A percentile compares a stretch with the other conserved stretches of the same genome.
phyloP scores from a whole-genome alignment of 2,888 invertebrate species.

The Plebejus anna region DNA sequence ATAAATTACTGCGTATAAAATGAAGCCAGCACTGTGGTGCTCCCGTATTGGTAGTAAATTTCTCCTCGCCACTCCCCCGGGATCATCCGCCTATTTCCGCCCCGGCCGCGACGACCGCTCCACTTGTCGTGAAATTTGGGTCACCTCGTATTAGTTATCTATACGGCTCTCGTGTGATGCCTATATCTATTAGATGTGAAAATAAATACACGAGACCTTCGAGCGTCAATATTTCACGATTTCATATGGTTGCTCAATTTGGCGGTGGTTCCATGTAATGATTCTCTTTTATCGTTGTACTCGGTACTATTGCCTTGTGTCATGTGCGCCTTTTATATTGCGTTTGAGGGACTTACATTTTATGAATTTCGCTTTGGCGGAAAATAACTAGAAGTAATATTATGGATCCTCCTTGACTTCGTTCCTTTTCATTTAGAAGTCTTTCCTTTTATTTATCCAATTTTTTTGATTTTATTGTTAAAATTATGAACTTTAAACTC shows the following conservation, averaged over 20 bases:
- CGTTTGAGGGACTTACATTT: not conserved
- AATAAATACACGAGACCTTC: conserved; percentile 41
- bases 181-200: conserved; percentile 35
- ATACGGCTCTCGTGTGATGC: conserved; percentile 56
- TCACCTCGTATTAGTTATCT: conserved; percentile 64
- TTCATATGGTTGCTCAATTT: conserved; percentile 26
- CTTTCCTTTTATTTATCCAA: not conserved
- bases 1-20: conserved; percentile 28
- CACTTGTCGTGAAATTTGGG: conserved; percentile 66
- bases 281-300: conserved; percentile 12
- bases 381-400: not conserved
- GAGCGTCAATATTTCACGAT: conserved; percentile 27
- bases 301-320: conserved; percentile 6
- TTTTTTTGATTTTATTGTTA: too few species aligned
- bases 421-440: not conserved
- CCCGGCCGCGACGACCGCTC: conserved; percentile 47
- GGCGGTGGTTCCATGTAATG: conserved; percentile 21
- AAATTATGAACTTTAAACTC: not conserved
- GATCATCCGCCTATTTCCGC: conserved; percentile 61
- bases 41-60: conserved; percentile 56
- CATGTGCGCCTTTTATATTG: conserved; percentile 6
- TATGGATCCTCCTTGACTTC: not conserved
- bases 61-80: conserved; percentile 51
- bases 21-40: conserved; percentile 40
- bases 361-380: not conserved